These are phyloP conservation scores for Phenganax subtilis DNA, from an alignment of 92 coral and sea anemone species.

Conservation along the genomic window DNA sequence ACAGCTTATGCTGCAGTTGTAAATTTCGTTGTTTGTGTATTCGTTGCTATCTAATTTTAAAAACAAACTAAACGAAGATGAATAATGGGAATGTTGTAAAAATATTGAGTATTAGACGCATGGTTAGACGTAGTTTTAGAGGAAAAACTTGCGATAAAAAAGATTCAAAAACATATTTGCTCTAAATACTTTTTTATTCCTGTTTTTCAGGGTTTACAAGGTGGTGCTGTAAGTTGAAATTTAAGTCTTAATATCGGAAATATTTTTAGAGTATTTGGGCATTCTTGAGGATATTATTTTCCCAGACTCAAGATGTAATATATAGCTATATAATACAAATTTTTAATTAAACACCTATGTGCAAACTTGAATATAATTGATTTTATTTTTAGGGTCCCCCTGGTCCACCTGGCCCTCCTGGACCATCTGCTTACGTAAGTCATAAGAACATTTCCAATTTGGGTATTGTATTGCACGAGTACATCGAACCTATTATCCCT, in stretches of 20 bases:
- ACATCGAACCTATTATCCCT: no score
- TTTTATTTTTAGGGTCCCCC: slow-evolving; percentile 24
- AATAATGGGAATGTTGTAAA: background rate
- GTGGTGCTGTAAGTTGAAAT: slow-evolving; percentile 36
- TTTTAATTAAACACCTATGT: background rate
- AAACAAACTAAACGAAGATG: no score
- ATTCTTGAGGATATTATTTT: background rate
- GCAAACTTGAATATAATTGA: background rate
- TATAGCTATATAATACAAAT: no score
- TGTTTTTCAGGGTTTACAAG: slow-evolving; percentile 32
- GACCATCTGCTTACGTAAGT: slow-evolving; percentile 55
- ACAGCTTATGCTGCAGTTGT: background rate
- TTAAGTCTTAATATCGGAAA: no score
- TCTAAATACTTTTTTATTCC: background rate
- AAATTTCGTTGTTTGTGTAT: background rate
- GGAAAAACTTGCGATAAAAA: no score
- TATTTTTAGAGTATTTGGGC: background rate
- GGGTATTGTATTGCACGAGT: no score
- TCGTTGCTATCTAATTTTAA: no score
- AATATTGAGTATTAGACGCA: background rate
- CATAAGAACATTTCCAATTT: background rate
- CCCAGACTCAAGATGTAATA: no score
- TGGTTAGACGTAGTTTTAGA: no score
- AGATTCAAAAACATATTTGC: background rate
- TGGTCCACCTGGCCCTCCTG: slow-evolving; percentile 65